A percentile compares a stretch with the other conserved stretches of the same genome.
Conservation (phyloP, 1,140 invertebrate genomes). For the Marisa cornuarietis region DNA sequence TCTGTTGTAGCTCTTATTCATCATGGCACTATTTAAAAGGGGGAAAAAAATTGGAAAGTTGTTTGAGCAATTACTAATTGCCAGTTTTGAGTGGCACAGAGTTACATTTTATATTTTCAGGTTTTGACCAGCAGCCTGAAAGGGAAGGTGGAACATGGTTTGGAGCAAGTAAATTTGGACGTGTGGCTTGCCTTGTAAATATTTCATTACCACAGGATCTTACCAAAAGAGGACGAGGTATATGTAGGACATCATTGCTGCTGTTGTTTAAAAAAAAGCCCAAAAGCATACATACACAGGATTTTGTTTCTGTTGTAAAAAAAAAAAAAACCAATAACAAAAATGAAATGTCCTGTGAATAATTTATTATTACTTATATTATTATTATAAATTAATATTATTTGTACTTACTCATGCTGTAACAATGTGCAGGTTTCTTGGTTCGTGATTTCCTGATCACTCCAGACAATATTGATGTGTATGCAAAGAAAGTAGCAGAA, state of each 20-base stretch:
- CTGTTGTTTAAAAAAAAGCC: neutral
- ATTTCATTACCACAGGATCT: conserved; percentile 59
- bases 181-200: conserved; percentile 77
- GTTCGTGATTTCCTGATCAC: conserved; percentile 14
- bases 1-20: neutral
- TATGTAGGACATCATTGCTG: neutral
- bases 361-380: neutral
- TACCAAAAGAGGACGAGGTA: conserved; percentile 25
- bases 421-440: conserved; percentile 10
- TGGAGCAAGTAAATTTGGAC: conserved; percentile 71
- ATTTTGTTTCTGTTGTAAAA: neutral
- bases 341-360: neutral
- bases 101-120: conserved; percentile 16
- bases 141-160: conserved; percentile 83
- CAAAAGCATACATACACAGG: no score
- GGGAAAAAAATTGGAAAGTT: neutral
- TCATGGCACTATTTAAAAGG: no score
- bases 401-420: neutral
- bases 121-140: conserved; percentile 75
- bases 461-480: neutral
- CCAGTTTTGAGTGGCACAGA: neutral
- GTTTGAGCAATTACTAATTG: no score
- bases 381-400: neutral
- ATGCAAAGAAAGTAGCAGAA: neutral
- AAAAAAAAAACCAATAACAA: neutral